These are phyloP conservation scores for Montipora capitata DNA, from an alignment of 92 coral and sea anemone species.

Conservation along the genomic window DNA sequence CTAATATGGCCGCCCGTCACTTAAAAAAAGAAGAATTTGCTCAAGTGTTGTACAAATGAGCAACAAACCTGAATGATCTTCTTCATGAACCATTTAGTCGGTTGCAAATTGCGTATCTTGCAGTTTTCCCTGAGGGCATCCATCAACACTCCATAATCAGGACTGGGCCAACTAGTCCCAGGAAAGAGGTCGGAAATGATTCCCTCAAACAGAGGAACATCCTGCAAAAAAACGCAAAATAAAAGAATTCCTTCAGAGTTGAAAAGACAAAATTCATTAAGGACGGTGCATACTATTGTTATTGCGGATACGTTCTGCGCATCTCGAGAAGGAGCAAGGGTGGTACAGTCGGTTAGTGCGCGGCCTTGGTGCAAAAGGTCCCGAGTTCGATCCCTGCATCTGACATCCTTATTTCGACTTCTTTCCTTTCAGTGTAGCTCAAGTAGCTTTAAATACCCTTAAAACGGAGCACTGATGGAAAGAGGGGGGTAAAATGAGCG, in stretches of 20 bases:
- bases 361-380: too few species aligned
- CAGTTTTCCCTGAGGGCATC: slow-evolving; percentile 93
- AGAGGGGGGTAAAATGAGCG: too few species aligned
- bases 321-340: too few species aligned
- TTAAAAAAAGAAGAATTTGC: neutral
- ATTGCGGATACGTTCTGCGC: too few species aligned
- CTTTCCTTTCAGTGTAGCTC: too few species aligned
- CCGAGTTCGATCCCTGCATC: too few species aligned
- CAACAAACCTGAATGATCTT: slow-evolving; percentile 91
- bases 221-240: slow-evolving; percentile 54
- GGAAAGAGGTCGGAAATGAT: slow-evolving; percentile 98
- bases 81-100: slow-evolving; percentile 96
- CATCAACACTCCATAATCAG: slow-evolving; percentile 95
- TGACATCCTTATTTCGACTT: too few species aligned
- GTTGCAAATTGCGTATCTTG: slow-evolving; percentile 89
- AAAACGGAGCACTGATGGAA: too few species aligned
- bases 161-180: slow-evolving; percentile 99
- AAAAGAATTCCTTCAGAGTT: neutral
- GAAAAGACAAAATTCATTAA: neutral
- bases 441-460: too few species aligned
- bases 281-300: too few species aligned
- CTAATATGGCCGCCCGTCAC: too few species aligned
- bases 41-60: neutral
- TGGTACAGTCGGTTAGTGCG: too few species aligned
- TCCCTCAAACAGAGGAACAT: slow-evolving; percentile 97